phyloP scores from a whole-genome alignment of 1,140 invertebrate species.

The Saccostrea glomerata region DNA sequence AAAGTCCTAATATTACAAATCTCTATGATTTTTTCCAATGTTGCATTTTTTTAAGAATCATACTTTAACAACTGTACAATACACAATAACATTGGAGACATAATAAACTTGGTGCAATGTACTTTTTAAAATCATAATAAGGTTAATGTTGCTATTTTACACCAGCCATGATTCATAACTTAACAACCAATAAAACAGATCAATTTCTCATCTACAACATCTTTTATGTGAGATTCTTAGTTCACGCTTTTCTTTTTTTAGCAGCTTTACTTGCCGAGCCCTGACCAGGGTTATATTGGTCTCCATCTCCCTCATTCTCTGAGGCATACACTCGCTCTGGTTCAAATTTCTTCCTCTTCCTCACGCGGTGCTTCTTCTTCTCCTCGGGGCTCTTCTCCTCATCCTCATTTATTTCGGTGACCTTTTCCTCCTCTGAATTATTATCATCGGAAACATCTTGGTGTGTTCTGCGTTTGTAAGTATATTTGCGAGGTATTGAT shows the following conservation, averaged over 20 bases:
- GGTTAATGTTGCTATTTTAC: too few relatives aligned
- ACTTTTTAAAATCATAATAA: too few relatives aligned
- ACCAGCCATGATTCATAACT: too few relatives aligned
- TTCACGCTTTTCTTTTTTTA: background rate
- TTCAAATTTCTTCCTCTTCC: background rate
- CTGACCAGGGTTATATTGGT: background rate
- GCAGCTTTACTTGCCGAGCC: background rate
- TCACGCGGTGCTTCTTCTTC: background rate
- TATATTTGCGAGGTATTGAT: constrained; percentile 60
- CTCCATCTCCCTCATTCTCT: background rate
- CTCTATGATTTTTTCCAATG: too few relatives aligned
- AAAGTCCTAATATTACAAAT: too few relatives aligned
- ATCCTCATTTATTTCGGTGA: background rate
- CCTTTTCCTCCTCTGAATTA: constrained; percentile 34
- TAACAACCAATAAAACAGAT: too few relatives aligned
- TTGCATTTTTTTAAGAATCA: too few relatives aligned
- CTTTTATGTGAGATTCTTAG: background rate
- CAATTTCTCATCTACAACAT: too few relatives aligned
- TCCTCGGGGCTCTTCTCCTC: background rate
- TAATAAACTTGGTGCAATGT: too few relatives aligned
- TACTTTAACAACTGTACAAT: too few relatives aligned
- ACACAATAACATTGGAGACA: too few relatives aligned
- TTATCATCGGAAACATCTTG: background rate
- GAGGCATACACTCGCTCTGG: constrained; percentile 1
- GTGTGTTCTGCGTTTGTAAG: constrained; percentile 29